Base-by-base conservation (phyloP, 37 sponge, comb jelly and placozoan species). In the Mnemiopsis leidyi region DNA sequence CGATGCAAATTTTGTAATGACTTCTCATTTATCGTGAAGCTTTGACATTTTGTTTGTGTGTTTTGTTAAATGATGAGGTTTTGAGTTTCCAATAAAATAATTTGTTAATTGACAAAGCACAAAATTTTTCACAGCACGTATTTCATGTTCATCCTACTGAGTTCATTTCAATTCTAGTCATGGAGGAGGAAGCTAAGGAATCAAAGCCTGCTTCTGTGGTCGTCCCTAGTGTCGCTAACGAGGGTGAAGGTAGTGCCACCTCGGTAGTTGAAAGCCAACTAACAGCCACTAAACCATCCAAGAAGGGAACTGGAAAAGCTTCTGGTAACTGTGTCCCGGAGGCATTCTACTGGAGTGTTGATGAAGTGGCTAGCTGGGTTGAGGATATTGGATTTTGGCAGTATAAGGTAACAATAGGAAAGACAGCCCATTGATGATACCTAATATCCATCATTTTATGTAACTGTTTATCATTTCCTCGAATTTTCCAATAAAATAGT, bases 351-450 rank as follows among this genome's bases (percentile, higher is more conserved):
- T 98, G 99, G 99, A 93, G 82, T 20, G 90, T 69, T 9, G 95
- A 97, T 28, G 95, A 97, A 40, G 99, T 98, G 16, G 96, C 95
- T 2, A 95, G 96, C 24, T 98, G 97, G 97, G 83, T 98, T 7
- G 94, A 92, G 38, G 93, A 93, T 31, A 36, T 96, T 0, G 99
- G 97, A 0, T 95, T 94, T 36, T 94, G 93, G 24, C 94, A 97
- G 76, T 98, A 98, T 94, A 95, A 94, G 93, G 97, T 97, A 69
- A 92, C 9, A 25, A n/a, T n/a, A n/a, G n/a, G n/a, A n/a, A n/a
- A n/a, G n/a, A n/a, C n/a, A n/a, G n/a, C n/a, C n/a, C n/a, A n/a
- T n/a, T n/a, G n/a, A n/a, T n/a, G n/a, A n/a, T n/a, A n/a, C n/a
- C n/a, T n/a, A n/a, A n/a, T n/a, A n/a, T n/a, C n/a, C n/a, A n/a